These are phyloP conservation scores for Rhyacophila evoluta DNA, from an alignment of 2,888 invertebrate species.

Conservation along the genomic window DNA sequence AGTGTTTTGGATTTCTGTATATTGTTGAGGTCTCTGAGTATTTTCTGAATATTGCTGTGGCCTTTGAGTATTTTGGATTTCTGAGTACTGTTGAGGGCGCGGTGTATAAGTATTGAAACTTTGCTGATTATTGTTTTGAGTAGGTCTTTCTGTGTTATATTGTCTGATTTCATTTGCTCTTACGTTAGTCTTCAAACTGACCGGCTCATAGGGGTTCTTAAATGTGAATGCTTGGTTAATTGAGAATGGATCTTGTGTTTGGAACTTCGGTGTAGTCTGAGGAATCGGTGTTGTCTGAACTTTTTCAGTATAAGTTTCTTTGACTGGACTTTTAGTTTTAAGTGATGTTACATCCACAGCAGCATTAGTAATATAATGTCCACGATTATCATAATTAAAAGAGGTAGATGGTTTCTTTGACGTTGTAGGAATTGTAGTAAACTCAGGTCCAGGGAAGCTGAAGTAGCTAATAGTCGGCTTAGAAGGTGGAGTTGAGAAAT, in stretches of 20 bases:
- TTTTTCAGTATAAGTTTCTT: slow-evolving; percentile 56
- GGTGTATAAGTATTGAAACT: slow-evolving; percentile 31
- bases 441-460: slow-evolving; percentile 63
- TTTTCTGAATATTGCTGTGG: slow-evolving; percentile 1
- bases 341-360: slow-evolving; percentile 55
- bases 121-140: slow-evolving; percentile 7
- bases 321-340: slow-evolving; percentile 58
- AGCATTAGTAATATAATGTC: slow-evolving; percentile 60
- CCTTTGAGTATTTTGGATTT: not conserved
- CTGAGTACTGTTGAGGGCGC: slow-evolving; percentile 23
- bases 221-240: slow-evolving; percentile 69
- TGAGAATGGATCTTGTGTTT: slow-evolving; percentile 65
- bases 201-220: slow-evolving; percentile 63
- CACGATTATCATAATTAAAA: slow-evolving; percentile 61
- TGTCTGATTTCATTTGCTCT: slow-evolving; percentile 49
- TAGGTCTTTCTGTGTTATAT: slow-evolving; percentile 36
- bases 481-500: slow-evolving; percentile 60
- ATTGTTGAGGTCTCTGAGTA: not conserved
- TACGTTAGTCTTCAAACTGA: slow-evolving; percentile 37
- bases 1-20: not conserved
- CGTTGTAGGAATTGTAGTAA: slow-evolving; percentile 46
- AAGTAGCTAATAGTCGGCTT: slow-evolving; percentile 65
- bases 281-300: slow-evolving; percentile 58
- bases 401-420: slow-evolving; percentile 58
- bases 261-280: slow-evolving; percentile 55